A percentile compares a stretch with the other conserved stretches of the same genome.
These are phyloP conservation scores for Sorex maritimensis DNA, from an alignment of 2,797 vertebrate genomes.

Conservation along the genomic window DNA sequence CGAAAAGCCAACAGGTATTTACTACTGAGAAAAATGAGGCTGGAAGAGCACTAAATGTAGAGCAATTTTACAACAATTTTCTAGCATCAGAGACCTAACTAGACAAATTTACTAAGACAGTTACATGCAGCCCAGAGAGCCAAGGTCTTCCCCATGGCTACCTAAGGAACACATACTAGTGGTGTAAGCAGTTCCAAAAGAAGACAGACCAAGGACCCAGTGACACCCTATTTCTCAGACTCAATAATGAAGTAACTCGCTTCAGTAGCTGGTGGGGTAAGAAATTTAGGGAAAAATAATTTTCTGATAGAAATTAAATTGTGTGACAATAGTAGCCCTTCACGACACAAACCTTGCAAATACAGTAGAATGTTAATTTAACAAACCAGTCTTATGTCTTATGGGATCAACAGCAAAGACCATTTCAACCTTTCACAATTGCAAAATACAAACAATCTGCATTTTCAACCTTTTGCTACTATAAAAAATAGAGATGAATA, in stretches of 20 bases:
- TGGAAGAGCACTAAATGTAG: neutral
- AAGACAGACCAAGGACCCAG: neutral
- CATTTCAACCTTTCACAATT: constrained; percentile 35
- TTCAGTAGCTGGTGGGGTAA: neutral
- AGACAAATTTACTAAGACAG: neutral
- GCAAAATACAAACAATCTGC: neutral
- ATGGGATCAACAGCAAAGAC: neutral
- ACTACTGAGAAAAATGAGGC: neutral
- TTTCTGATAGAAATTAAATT: neutral
- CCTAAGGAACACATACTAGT: neutral
- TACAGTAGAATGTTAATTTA: neutral
- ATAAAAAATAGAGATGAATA: constrained; percentile 69
- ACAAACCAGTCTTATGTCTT: neutral
- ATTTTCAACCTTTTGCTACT: neutral
- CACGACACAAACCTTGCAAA: neutral
- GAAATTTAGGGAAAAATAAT: neutral
- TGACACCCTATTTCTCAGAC: neutral
- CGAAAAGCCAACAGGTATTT: neutral
- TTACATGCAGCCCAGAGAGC: neutral
- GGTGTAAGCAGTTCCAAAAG: neutral
- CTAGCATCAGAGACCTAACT: neutral
- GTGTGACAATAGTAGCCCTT: neutral
- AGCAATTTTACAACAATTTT: neutral
- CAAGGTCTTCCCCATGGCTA: neutral
- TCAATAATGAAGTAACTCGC: neutral